Evolutionary conservation across 1,140 invertebrate genomes (phyloP), one percentile per base, ranked within the genome.

Genomic region (Drosophila teissieri): DNA sequence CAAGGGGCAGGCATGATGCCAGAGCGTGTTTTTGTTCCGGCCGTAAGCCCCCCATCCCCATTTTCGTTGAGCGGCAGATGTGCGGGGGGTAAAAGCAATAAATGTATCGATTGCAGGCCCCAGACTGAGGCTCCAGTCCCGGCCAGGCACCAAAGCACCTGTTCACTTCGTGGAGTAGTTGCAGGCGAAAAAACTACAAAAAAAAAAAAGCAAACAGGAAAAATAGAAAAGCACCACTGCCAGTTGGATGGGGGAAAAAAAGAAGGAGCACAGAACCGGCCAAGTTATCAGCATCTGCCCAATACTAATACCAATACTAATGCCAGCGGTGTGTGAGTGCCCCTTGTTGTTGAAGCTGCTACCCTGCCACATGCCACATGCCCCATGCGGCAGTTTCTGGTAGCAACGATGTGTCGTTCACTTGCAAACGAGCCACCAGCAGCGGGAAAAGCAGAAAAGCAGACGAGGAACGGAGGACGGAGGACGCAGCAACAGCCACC

Each of bases 251-350:
- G 34, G 42, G 12, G 12, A 22, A 14, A 55, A 34, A 39, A 70
- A 65, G 52, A 48, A 62, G 27, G 45, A 57, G 37, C 36, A 39
- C 15, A 63, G 45, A 72, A 86, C 80, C 79, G 83, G 80, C 62
- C 83, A 76, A 69, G 45, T 83, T 88, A 88, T 88, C 83, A 88
- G 79, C 84, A 88, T 88, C 83, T 89, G 60, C 60, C 80, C 74
- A 74, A 74, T 61, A 60, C 73, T 45, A 65, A 67, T 70, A 54
- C 60, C 19, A 19, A 19, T 19, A 19, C 19, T 19, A 19, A 19
- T n/a, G 69, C 17, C n/a, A 19, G 2, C 36, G 14, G 56, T 49
- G 55, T 27, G 36, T 24, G 54, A 82, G 57, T 63, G 49, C 48
- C 51, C 48, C 49, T 49, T 48, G 46, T 24, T 52, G 42, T 31